Percentiles rank a stretch among this genome's conserved stretches.
Evolutionary conservation across 2,797 vertebrate species (phyloP).

Genomic region (Ptychobarbus kaznakovi): DNA sequence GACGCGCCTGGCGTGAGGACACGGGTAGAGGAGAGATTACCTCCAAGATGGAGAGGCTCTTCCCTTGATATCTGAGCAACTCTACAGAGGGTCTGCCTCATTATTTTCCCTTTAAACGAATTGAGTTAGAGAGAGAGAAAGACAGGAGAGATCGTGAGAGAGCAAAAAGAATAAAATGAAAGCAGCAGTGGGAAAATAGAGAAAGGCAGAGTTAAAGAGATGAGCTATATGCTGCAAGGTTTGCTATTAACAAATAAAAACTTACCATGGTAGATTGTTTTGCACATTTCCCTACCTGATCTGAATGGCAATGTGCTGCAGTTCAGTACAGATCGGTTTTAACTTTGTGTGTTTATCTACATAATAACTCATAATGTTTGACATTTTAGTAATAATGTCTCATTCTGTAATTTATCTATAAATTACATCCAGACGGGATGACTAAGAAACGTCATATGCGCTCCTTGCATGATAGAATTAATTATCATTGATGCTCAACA

Average conservation of each 20-base stretch:
- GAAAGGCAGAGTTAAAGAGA: slow-evolving; percentile 49
- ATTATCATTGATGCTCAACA: not conserved
- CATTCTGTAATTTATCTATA: slow-evolving; percentile 6
- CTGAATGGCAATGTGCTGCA: not conserved
- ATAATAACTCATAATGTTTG: not conserved
- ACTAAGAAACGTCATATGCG: slow-evolving; percentile 11
- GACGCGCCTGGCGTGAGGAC: slow-evolving; percentile 38
- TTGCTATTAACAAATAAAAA: slow-evolving; percentile 64
- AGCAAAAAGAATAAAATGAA: slow-evolving; percentile 1
- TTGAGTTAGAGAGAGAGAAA: slow-evolving; percentile 24
- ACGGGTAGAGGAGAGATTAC: slow-evolving; percentile 33
- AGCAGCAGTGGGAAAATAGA: not conserved
- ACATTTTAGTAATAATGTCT: not conserved
- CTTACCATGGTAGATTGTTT: not conserved
- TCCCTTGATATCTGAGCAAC: slow-evolving; percentile 51
- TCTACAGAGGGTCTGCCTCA: slow-evolving; percentile 59
- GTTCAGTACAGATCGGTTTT: slow-evolving; percentile 3
- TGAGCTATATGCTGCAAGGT: slow-evolving; percentile 58
- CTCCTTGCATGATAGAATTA: not conserved
- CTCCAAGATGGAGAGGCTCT: slow-evolving; percentile 42
- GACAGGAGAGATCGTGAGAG: slow-evolving; percentile 17
- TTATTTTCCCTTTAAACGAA: slow-evolving; percentile 66
- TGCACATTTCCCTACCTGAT: not conserved
- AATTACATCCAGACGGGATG: slow-evolving; percentile 13
- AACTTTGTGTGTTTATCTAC: not conserved